phyloP scores from a whole-genome alignment of 2,888 invertebrate species.

The Hesperia comma region DNA sequence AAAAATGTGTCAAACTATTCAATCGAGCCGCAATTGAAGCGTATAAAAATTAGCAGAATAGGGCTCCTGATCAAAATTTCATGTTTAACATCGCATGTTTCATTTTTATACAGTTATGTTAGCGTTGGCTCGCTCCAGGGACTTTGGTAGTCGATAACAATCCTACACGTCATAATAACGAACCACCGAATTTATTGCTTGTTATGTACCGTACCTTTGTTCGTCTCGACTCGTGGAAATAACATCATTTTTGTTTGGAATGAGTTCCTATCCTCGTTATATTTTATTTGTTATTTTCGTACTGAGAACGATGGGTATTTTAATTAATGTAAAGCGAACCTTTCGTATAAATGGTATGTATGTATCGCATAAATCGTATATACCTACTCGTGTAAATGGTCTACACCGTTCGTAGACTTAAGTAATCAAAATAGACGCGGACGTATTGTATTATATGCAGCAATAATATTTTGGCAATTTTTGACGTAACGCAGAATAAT shows the following conservation, averaged over 20 bases:
- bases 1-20: no score
- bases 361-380: no score
- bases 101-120: slow-evolving; percentile 12
- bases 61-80: slow-evolving; percentile 23
- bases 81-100: slow-evolving; percentile 1
- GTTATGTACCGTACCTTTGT: slow-evolving; percentile 20
- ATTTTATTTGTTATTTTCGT: slow-evolving; percentile 7
- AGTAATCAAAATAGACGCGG: no score
- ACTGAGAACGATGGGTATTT: background rate
- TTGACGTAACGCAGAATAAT: background rate
- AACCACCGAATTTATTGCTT: slow-evolving; percentile 29
- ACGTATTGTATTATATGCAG: no score
- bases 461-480: no score
- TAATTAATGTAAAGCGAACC: background rate
- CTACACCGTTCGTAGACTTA: no score
- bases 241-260: slow-evolving; percentile 5
- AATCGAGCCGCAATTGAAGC: no score
- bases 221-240: slow-evolving; percentile 8
- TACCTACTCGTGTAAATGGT: no score
- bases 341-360: no score
- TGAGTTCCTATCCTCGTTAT: slow-evolving; percentile 1
- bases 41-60: no score
- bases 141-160: slow-evolving; percentile 13
- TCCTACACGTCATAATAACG: slow-evolving; percentile 25
- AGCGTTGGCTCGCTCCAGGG: background rate